These are phyloP conservation scores for Menura novaehollandiae DNA, from an alignment of 2,113 vertebrate species.

Conservation along the genomic window DNA sequence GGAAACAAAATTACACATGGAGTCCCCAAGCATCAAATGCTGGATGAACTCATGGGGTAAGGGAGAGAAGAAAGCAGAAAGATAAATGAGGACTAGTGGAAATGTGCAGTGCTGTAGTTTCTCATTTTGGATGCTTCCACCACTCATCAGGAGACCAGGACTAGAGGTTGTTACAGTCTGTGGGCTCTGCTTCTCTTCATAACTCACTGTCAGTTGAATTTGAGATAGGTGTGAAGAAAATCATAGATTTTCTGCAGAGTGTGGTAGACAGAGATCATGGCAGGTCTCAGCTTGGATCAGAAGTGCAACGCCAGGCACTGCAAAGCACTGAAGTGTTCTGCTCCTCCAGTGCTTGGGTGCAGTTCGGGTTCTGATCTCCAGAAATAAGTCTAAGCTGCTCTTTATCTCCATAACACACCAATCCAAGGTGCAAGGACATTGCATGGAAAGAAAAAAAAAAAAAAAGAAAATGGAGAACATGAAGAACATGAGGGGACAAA, in stretches of 20 bases:
- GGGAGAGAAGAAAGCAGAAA: neutral
- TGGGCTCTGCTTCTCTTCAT: neutral
- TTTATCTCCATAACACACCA: neutral
- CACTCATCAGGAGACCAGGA: neutral
- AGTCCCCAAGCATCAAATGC: neutral
- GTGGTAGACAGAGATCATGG: neutral
- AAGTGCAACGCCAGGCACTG: neutral
- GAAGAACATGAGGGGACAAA: neutral
- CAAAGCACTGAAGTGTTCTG: neutral
- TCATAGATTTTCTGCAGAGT: neutral
- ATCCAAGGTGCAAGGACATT: neutral
- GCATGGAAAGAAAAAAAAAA: neutral
- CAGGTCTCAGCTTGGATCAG: neutral
- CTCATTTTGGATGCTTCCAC: neutral
- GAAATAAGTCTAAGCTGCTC: neutral
- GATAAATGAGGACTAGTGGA: neutral
- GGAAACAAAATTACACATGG: neutral
- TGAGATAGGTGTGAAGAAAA: neutral
- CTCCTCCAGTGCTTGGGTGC: neutral
- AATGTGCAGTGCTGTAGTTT: neutral
- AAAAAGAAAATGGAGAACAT: rapidly evolving
- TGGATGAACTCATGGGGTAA: neutral
- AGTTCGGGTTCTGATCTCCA: neutral
- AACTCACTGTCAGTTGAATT: neutral
- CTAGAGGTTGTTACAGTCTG: neutral